A percentile compares a stretch with the other conserved stretches of the same genome.
phyloP scores from a whole-genome alignment of 2,113 vertebrate genomes.

The Mus spicilegus region DNA sequence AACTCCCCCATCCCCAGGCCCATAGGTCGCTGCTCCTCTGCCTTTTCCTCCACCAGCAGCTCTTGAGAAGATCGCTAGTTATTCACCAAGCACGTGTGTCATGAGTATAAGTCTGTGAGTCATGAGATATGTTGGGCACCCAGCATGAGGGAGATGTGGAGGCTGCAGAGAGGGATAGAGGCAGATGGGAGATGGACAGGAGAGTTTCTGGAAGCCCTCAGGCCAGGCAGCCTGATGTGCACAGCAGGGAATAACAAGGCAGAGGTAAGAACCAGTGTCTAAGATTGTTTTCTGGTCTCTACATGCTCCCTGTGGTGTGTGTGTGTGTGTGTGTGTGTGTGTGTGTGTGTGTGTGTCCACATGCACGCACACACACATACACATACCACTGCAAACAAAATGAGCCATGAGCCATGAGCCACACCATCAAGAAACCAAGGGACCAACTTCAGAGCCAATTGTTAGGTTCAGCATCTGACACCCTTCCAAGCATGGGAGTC shows the following conservation, averaged over 20 bases:
- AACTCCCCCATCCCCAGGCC: fast-evolving
- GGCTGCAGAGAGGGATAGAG: background rate
- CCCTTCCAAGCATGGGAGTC: too few species aligned
- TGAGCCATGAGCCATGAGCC: fast-evolving
- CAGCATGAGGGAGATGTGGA: background rate
- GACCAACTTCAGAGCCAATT: fast-evolving
- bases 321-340: too few species aligned
- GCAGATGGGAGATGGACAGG: background rate
- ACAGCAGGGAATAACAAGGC: background rate
- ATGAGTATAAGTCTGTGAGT: fast-evolving
- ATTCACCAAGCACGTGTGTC: fast-evolving
- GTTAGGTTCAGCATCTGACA: fast-evolving
- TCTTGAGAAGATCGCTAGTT: background rate
- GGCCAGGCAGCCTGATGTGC: background rate
- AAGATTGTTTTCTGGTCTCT: background rate
- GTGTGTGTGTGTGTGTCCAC: too few species aligned
- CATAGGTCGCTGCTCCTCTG: fast-evolving
- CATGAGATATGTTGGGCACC: fast-evolving
- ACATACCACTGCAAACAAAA: background rate
- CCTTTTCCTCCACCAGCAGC: too few species aligned
- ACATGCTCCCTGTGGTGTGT: background rate
- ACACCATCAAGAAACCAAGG: fast-evolving
- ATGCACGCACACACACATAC: too few species aligned
- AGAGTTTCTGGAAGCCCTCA: background rate
- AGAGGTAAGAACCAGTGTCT: background rate